These are phyloP conservation scores for Cacatua alba DNA, from an alignment of 2,113 vertebrate genomes.

Conservation along the genomic window DNA sequence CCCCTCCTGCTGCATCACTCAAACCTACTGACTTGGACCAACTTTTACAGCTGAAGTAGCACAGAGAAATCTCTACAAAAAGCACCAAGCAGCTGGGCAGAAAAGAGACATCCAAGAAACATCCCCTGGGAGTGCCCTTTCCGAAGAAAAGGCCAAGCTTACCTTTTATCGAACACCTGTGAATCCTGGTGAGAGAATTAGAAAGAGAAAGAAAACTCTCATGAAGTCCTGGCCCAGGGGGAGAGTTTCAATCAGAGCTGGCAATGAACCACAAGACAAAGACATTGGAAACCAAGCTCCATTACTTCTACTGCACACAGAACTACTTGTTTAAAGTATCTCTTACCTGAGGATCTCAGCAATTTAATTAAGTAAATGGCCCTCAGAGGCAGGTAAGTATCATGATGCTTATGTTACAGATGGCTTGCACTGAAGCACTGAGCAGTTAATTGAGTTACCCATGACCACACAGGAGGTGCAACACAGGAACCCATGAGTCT, in stretches of 20 bases:
- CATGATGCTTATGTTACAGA: constrained; percentile 9
- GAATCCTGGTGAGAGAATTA: background rate
- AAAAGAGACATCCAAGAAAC: constrained; percentile 17
- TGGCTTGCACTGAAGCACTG: background rate
- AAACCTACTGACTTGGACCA: background rate
- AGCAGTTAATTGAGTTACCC: constrained; percentile 8
- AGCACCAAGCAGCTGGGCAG: background rate
- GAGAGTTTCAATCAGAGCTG: constrained; percentile 34
- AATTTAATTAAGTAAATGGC: constrained; percentile 62
- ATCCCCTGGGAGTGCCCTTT: background rate
- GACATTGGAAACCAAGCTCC: constrained; percentile 40
- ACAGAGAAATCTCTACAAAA: background rate
- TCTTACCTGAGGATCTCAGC: constrained; percentile 31
- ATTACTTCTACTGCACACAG: constrained; percentile 4
- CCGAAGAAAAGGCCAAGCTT: background rate
- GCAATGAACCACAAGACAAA: constrained; percentile 46
- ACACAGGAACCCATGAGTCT: background rate
- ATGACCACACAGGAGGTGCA: background rate
- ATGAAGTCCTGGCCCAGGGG: background rate
- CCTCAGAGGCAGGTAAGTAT: constrained; percentile 43
- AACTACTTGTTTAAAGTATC: constrained; percentile 22
- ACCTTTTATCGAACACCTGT: background rate
- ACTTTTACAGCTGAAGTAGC: background rate
- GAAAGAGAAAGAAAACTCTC: background rate
- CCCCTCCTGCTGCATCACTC: background rate